Conservation (phyloP, 2,113 vertebrate species). For the Hypanus sabinus region DNA sequence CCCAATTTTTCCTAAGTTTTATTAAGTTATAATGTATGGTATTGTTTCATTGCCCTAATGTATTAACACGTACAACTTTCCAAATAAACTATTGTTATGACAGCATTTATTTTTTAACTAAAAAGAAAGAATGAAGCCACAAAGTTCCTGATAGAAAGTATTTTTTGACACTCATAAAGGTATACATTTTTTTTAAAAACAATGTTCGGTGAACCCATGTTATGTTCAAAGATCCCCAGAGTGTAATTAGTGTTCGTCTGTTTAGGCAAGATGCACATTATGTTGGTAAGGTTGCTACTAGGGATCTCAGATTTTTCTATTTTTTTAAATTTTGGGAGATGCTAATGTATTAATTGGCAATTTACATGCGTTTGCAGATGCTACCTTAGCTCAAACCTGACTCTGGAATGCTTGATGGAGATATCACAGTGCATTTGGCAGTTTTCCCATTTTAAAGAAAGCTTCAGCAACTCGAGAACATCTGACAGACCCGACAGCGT, state of each 20-base stretch:
- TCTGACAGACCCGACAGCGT: slow-evolving; percentile 83
- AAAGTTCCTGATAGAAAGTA: not conserved
- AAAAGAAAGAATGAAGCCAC: not conserved
- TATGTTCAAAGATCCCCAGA: slow-evolving; percentile 48
- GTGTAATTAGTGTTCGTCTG: slow-evolving; percentile 62
- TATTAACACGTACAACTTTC: not conserved
- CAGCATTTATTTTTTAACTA: not conserved
- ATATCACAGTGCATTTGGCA: slow-evolving; percentile 79
- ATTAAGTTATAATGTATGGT: not conserved
- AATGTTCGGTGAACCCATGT: slow-evolving; percentile 5
- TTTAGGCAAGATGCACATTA: slow-evolving; percentile 49
- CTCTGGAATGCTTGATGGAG: slow-evolving; percentile 76
- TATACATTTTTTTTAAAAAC: not conserved
- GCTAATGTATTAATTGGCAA: slow-evolving; percentile 85
- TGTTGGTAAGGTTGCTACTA: slow-evolving; percentile 61
- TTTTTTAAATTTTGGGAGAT: slow-evolving; percentile 51
- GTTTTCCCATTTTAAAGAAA: slow-evolving; percentile 80
- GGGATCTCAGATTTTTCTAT: slow-evolving; percentile 58
- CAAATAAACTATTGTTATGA: not conserved
- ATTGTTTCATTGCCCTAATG: not conserved
- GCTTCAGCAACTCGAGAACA: slow-evolving; percentile 73
- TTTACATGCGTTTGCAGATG: slow-evolving; percentile 85
- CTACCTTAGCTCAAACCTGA: slow-evolving; percentile 71
- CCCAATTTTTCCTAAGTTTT: not conserved
- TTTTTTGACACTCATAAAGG: not conserved